Evolutionary conservation across 2,888 invertebrate species (phyloP), one percentile per base, ranked within the genome.

Genomic region (Cylloceria caligata): DNA sequence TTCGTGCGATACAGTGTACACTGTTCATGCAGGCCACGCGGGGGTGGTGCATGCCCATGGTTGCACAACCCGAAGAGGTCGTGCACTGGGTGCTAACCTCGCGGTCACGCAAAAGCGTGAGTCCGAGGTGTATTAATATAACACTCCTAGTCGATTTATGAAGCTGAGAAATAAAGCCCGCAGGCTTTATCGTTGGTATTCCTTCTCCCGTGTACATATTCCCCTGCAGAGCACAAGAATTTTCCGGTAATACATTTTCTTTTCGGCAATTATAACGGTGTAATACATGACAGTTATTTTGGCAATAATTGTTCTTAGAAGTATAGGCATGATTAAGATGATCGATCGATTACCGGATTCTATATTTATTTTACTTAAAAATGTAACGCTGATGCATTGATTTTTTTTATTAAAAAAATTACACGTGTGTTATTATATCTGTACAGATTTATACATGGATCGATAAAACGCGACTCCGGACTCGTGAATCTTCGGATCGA

Each of bases 71-170:
- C 27, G 75, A 73, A 68, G 77, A 71, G 74, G 73, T 78, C 82
- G 82, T 72, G 82, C 80, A 75, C 71, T 71, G 82, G 82, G 82
- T 79, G 82, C 79, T 82, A 82, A 79, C 80, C 82, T 68, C 80
- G 71, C 69, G 80, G 82, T 82, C 82, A 82, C 82, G 82, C 82
- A 82, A 67, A 80, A 80, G 82, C 82, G 82, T 80, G 82, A 80
- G 82, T 80, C 72, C 82, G 80, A 80, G 75, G 80, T 80, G 79
- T 75, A 82, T 82, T 82, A 80, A 82, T 82, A 75, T 55, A 80
- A 82, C 82, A 76, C 82, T 80, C 69, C 49, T 39, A 62, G 73
- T 78, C 67, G 80, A 74, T 74, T 82, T 80, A 80, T 72, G 62
- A 52, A 72, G 67, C 71, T 65, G 39, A 24, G 13, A 42, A 74